These are phyloP conservation scores for Philereme vetulata DNA, from an alignment of 2,888 invertebrate genomes.

Conservation along the genomic window DNA sequence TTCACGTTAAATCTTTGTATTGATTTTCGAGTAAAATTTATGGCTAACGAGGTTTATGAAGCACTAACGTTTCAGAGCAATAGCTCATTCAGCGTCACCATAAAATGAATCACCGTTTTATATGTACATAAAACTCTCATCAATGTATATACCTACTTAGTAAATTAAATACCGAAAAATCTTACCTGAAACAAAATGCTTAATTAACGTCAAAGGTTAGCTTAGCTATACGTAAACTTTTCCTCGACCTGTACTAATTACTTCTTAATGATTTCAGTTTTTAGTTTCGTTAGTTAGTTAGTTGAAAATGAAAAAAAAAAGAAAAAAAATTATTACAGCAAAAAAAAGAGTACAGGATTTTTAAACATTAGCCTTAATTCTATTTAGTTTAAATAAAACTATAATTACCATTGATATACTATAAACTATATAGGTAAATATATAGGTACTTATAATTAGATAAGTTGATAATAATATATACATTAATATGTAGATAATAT, in stretches of 20 bases:
- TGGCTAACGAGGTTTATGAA: constrained; percentile 47
- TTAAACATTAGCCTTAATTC: too few relatives aligned
- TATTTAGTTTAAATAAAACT: too few relatives aligned
- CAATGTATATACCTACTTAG: constrained; percentile 4
- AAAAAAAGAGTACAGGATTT: too few relatives aligned
- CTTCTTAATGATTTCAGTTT: not conserved
- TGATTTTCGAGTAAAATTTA: constrained; percentile 48
- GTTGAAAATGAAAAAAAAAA: too few relatives aligned
- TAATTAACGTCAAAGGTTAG: not conserved
- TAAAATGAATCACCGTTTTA: constrained; percentile 42
- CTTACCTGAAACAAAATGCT: not conserved
- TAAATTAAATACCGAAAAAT: not conserved
- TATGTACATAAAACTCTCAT: constrained; percentile 32
- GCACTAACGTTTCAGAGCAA: constrained; percentile 49
- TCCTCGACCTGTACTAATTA: not conserved
- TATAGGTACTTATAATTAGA: too few relatives aligned
- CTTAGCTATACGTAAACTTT: not conserved
- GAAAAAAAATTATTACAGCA: too few relatives aligned
- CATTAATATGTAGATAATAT: too few relatives aligned
- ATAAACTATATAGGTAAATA: too few relatives aligned
- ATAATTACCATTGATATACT: too few relatives aligned
- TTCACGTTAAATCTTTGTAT: constrained; percentile 39
- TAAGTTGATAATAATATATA: too few relatives aligned
- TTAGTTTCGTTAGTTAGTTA: too few relatives aligned
- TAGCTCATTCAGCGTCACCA: constrained; percentile 46